Base-by-base conservation (phyloP, 2,113 vertebrate species). In the Ptilonorhynchus violaceus region DNA sequence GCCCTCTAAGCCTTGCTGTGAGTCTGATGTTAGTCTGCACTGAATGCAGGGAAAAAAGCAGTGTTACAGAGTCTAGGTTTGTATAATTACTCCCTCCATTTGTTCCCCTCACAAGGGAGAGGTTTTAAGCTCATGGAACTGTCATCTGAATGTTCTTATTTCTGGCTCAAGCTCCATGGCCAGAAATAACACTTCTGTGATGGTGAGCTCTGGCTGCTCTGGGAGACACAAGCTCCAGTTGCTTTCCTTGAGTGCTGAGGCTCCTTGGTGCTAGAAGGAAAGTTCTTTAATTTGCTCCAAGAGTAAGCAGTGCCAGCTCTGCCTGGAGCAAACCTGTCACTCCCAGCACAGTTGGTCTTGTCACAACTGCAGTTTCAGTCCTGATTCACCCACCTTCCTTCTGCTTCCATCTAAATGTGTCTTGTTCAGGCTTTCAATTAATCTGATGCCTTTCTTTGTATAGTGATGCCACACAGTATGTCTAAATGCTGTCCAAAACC, bases 71-170 rank as follows among this genome's bases (percentile, higher is more conserved):
- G 44, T 27, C 59, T 81, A 74, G 79, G 76, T 90, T 91, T 85
- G 69, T 72, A 7, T 63, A 52, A 67, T 64, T 47, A 56, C 55
- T 78, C 63, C 60, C 73, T 93, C 60, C 60, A 12, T 87, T 78
- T 85, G 67, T 84, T 89, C 69, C 59, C 76, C 60, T 84, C 60
- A 10, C 37, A 62, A 63, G 49, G 41, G 73, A 92, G 85, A 75
- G 49, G 55, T 92, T 88, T 78, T 20, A 41, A 93, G 69, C 92
- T 86, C 6, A 5, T 56, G 39, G 88, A 89, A 8, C 31, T 93
- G 88, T 72, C 68, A 53, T 60, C 88, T 92, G 31, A 67, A 53
- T 58, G 69, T 87, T 92, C 53, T 93, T 82, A 87, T 96, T 96
- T 95, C 88, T 97, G 88, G 35, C 83, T 84, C 2, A 2, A 70